phyloP scores from a whole-genome alignment of 2,888 invertebrate genomes.

The Apamea anceps region DNA sequence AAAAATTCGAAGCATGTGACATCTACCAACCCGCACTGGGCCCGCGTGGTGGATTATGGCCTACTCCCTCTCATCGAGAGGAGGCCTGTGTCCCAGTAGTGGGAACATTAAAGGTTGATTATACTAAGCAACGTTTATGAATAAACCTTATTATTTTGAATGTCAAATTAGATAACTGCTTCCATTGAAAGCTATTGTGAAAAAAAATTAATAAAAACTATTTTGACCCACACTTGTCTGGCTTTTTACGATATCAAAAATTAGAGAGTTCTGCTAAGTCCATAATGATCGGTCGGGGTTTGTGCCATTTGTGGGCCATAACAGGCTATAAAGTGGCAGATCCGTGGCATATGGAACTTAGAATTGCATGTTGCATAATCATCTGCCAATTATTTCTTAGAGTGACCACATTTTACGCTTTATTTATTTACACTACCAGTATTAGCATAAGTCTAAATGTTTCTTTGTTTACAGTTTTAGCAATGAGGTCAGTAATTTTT shows the following conservation, averaged over 20 bases:
- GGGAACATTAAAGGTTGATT: too few species aligned
- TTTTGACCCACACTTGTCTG: constrained; percentile 20
- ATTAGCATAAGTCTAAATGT: background rate
- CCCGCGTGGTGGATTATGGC: too few species aligned
- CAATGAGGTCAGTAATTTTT: background rate
- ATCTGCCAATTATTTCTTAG: constrained; percentile 63
- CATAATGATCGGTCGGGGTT: constrained; percentile 67
- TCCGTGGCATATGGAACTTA: constrained; percentile 74
- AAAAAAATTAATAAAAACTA: constrained; percentile 22
- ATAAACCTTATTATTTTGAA: background rate
- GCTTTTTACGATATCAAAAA: constrained; percentile 54
- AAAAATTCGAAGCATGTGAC: too few species aligned
- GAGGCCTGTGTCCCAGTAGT: too few species aligned
- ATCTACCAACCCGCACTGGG: too few species aligned
- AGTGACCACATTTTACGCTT: constrained; percentile 51
- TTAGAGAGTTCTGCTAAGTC: constrained; percentile 58
- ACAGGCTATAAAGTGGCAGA: constrained; percentile 71
- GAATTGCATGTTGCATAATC: constrained; percentile 63
- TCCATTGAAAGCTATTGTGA: background rate
- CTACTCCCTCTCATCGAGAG: too few species aligned
- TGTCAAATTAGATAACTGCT: constrained; percentile 9
- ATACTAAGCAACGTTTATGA: background rate
- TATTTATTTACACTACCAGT: background rate
- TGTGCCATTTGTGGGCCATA: constrained; percentile 54
- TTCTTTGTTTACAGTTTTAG: background rate